These are phyloP conservation scores for Clupea harengus DNA, from an alignment of 2,113 vertebrate genomes.

Conservation along the genomic window DNA sequence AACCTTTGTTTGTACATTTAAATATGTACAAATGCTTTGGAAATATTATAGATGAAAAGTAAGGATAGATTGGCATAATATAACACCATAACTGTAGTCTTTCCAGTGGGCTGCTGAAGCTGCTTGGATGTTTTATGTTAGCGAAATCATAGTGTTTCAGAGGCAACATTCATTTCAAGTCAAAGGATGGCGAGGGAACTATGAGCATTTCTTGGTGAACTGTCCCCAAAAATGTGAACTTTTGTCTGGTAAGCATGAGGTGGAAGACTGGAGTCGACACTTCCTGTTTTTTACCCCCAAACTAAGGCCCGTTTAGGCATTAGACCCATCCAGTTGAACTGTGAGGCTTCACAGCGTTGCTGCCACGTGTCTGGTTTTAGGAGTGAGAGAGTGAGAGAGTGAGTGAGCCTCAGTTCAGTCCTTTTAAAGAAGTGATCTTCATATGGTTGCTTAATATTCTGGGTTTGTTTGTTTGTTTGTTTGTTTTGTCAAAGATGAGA, in stretches of 20 bases:
- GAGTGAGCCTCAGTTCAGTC: neutral
- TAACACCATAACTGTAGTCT: slow-evolving; percentile 35
- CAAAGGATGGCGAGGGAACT: slow-evolving; percentile 62
- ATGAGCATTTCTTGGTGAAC: slow-evolving; percentile 37
- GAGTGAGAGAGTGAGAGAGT: neutral
- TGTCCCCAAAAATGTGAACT: slow-evolving; percentile 40
- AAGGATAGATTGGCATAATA: slow-evolving; percentile 21
- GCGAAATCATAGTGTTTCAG: slow-evolving; percentile 7
- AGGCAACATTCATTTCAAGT: slow-evolving; percentile 20
- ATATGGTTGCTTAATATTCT: neutral
- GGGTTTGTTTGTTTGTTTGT: neutral
- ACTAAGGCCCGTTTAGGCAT: neutral
- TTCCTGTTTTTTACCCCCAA: neutral
- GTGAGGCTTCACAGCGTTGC: neutral
- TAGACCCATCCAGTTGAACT: neutral
- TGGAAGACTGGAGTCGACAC: neutral
- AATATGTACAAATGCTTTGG: slow-evolving; percentile 20
- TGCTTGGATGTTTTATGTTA: slow-evolving; percentile 33
- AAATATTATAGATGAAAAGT: slow-evolving; percentile 24
- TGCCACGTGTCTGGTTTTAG: neutral
- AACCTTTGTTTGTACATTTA: slow-evolving; percentile 27
- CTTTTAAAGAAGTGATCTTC: neutral
- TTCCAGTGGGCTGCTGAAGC: slow-evolving; percentile 13
- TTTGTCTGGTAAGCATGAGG: slow-evolving; percentile 25
- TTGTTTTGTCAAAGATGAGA: neutral